Evolutionary conservation across 1,140 invertebrate species (phyloP), one percentile per base, ranked within the genome.

Genomic region (Linepithema humile): DNA sequence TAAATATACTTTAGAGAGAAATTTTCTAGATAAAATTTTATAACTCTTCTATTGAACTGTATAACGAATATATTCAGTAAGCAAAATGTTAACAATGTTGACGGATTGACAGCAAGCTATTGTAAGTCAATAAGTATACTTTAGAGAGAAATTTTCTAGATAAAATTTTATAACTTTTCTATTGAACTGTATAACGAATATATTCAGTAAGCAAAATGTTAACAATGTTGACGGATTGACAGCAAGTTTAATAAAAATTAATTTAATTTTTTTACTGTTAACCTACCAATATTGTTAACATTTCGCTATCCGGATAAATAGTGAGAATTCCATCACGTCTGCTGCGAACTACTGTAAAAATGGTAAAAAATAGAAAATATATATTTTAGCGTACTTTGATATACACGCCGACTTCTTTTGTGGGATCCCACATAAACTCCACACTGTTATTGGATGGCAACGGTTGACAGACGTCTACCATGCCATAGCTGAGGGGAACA

Each of bases 341-440:
- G 3, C 15, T n/a, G n/a, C n/a, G n/a, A n/a, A n/a, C n/a, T n/a
- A n/a, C n/a, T n/a, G n/a, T n/a, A n/a, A n/a, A 23, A 40, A 43
- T 40, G 4, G 23, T 32, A n/a, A 45, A 15, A 17, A 75, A 35
- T 29, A n/a, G 15, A 38, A 38, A 7, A 15, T 0, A 20, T 17
- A 23, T 17, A 0, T 10, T 40, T 59, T 1, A 35, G 12, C 88
- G 88, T 93, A 98, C 97, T 95, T 98, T 98, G 83, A 98, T 97
- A 91, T 98, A 98, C 82, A 98, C 97, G 29, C 98, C 98, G 85
- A 98, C 98, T 95, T 99, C 98, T 92, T 99, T 99, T 1, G 98
- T 97, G 0, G 98, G 98, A 95, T 99, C 98, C 98, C 98, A 99
- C 85, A 97, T 96, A 88, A 99, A 98, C 91, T 98, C 97, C 23